Conservation (phyloP, 2,888 invertebrate species). For the Dorcus hopei region DNA sequence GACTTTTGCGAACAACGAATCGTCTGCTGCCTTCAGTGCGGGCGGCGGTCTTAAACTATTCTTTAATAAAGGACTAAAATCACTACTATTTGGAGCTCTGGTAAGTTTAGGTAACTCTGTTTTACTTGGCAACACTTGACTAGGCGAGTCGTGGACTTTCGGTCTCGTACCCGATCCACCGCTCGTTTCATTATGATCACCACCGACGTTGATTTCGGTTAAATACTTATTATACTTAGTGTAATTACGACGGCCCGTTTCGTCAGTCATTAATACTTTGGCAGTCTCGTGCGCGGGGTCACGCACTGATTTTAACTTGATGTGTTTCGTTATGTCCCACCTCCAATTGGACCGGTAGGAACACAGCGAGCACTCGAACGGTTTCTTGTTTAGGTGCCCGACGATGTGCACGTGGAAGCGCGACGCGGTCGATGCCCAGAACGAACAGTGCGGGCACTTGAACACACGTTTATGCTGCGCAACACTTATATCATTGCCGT, state of each 20-base stretch:
- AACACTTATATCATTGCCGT: conserved; percentile 56
- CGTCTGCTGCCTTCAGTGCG: conserved; percentile 61
- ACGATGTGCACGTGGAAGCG: conserved; percentile 92
- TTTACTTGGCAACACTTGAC: conserved; percentile 21
- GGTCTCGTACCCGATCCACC: conserved; percentile 47
- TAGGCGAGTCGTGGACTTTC: conserved; percentile 30
- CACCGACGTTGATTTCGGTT: conserved; percentile 52
- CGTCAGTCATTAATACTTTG: conserved; percentile 86
- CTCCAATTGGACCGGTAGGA: conserved; percentile 94
- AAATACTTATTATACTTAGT: conserved; percentile 90
- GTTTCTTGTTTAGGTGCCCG: conserved; percentile 88
- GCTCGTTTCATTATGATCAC: conserved; percentile 44
- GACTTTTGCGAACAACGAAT: conserved; percentile 44
- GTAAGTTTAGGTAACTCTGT: conserved; percentile 36
- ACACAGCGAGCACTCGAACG: conserved; percentile 93
- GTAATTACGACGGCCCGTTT: conserved; percentile 86
- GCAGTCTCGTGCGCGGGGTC: conserved; percentile 79
- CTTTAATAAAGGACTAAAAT: conserved; percentile 38
- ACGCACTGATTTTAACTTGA: conserved; percentile 81
- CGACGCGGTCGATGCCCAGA: conserved; percentile 90
- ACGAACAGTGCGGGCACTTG: conserved; percentile 88
- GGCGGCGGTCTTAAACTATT: conserved; percentile 49
- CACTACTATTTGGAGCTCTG: conserved; percentile 26
- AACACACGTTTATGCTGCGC: conserved; percentile 76
- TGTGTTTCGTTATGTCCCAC: conserved; percentile 96